phyloP scores from a whole-genome alignment of 2,113 vertebrate species.

The Megatriorchis doriae region DNA sequence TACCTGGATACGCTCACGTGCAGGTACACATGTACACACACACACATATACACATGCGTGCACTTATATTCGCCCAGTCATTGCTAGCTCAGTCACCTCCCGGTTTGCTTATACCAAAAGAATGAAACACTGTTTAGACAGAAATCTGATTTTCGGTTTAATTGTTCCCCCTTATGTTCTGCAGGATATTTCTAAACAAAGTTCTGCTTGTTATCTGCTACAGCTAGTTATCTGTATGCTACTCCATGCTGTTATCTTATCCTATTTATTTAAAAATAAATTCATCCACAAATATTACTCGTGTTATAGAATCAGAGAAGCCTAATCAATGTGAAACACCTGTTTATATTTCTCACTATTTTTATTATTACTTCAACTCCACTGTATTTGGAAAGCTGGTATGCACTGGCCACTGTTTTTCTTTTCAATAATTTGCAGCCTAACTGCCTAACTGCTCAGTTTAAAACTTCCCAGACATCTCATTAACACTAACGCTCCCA shows the following conservation, averaged over 20 bases:
- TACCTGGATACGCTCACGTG: rapidly evolving
- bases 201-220: not conserved
- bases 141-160: not conserved
- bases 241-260: not conserved
- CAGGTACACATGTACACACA: not conserved
- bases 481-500: not conserved
- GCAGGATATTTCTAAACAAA: not conserved
- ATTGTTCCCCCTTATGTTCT: not conserved
- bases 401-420: not conserved
- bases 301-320: not conserved
- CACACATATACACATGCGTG: rapidly evolving
- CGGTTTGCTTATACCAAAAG: not conserved
- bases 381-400: not conserved
- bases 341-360: not conserved
- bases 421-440: not conserved
- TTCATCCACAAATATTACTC: not conserved
- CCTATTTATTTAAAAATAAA: not conserved
- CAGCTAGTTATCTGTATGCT: not conserved
- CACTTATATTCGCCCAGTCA: not conserved
- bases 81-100: not conserved
- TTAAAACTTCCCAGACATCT: conserved; percentile 8
- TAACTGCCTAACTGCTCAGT: not conserved
- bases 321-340: not conserved
- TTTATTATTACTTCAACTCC: not conserved
- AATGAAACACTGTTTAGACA: not conserved